These are phyloP conservation scores for Platyscelio sp. DNA, from an alignment of 2,888 invertebrate genomes.

Conservation along the genomic window DNA sequence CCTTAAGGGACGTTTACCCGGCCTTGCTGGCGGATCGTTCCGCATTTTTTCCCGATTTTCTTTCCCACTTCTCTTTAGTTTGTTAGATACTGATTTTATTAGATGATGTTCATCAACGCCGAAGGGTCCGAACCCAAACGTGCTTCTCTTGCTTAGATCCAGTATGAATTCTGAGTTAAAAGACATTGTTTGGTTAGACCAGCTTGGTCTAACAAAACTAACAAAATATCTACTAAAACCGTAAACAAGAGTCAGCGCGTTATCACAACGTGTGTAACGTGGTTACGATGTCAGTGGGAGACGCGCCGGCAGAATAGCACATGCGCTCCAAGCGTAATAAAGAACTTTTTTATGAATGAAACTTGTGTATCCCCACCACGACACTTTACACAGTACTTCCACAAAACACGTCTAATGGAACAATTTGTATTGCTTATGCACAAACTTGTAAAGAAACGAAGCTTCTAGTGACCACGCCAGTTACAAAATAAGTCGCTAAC, in stretches of 20 bases:
- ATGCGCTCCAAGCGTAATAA: slow-evolving; percentile 84
- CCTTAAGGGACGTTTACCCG: slow-evolving; percentile 92
- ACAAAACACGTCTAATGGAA: no score
- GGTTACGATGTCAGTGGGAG: slow-evolving; percentile 66
- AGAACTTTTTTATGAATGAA: slow-evolving; percentile 85
- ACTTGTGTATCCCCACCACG: slow-evolving; percentile 73
- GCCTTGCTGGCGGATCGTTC: slow-evolving; percentile 87
- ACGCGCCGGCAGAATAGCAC: slow-evolving; percentile 79
- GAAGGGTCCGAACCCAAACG: slow-evolving; percentile 65
- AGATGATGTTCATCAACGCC: no score
- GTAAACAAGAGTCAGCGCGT: no score
- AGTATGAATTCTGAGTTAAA: slow-evolving; percentile 8
- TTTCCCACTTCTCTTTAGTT: slow-evolving; percentile 17
- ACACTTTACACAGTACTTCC: no score
- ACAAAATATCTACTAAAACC: no score
- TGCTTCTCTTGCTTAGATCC: slow-evolving; percentile 43
- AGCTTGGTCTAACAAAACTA: no score
- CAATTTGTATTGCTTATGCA: no score
- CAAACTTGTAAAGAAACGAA: no score
- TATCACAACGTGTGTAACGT: slow-evolving; percentile 75
- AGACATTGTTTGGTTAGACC: no score
- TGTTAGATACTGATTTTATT: no score
- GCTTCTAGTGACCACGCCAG: no score
- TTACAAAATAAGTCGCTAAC: no score
- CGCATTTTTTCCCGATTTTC: slow-evolving; percentile 84